Percentiles rank a stretch among this genome's conserved stretches.
Conservation (phyloP, 2,113 vertebrate genomes). For the Corythoichthys haematopterus region DNA sequence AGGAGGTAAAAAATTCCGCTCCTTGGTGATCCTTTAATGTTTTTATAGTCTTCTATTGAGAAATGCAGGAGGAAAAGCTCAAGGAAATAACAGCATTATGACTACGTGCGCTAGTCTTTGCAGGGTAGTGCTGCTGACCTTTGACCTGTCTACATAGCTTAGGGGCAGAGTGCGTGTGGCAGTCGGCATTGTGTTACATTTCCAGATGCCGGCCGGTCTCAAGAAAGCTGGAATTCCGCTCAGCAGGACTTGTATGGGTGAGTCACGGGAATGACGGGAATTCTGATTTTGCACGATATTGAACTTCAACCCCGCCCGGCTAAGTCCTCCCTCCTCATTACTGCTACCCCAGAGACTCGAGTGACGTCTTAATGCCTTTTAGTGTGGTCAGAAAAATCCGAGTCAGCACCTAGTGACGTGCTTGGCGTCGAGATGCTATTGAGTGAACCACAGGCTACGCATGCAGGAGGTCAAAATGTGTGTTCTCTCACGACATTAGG, state of each 20-base stretch:
- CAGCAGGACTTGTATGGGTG: conserved; percentile 34
- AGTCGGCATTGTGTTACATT: conserved; percentile 31
- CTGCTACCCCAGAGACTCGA: neutral
- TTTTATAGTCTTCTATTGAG: neutral
- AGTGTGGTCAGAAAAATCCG: conserved; percentile 15
- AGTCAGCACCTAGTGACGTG: conserved; percentile 32
- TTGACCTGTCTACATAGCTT: neutral
- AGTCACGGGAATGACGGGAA: conserved; percentile 62
- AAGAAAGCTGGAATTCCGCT: conserved; percentile 55
- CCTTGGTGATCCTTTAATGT: neutral
- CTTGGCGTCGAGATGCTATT: neutral
- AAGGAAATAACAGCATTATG: neutral
- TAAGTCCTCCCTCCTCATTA: neutral
- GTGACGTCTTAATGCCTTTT: conserved; percentile 24
- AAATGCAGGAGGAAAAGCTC: neutral
- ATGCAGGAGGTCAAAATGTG: neutral
- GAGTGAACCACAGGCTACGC: neutral
- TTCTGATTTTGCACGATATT: conserved; percentile 28
- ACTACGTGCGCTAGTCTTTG: neutral
- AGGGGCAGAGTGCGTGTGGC: neutral
- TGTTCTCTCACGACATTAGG: neutral
- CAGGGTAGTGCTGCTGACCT: neutral
- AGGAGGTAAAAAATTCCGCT: neutral
- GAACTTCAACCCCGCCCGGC: neutral
- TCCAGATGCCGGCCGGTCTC: conserved; percentile 22